Conservation (phyloP, 2,888 invertebrate species). For the Drosophila borborema region DNA sequence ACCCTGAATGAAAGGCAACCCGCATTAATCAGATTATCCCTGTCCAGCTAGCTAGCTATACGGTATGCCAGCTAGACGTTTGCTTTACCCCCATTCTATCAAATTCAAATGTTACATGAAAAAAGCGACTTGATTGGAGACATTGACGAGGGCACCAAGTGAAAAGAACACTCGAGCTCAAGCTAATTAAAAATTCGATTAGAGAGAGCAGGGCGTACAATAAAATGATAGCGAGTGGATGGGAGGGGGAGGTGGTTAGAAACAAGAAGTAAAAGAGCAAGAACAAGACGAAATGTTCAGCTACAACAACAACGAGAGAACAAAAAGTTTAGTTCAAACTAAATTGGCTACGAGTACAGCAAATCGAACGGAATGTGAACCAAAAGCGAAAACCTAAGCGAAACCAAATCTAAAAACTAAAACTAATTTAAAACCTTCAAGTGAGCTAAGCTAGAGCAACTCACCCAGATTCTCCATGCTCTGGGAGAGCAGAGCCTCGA, state of each 20-base stretch:
- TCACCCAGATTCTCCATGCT: constrained; percentile 97
- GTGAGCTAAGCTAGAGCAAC: constrained; percentile 27
- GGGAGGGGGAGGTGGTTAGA: constrained; percentile 8
- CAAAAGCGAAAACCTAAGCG: constrained; percentile 26
- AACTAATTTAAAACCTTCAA: constrained; percentile 13
- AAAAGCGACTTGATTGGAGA: constrained; percentile 51
- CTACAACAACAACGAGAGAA: constrained; percentile 65
- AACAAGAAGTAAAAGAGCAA: constrained; percentile 11
- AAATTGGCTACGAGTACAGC: constrained; percentile 35
- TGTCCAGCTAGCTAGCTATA: constrained; percentile 6
- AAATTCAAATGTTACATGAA: constrained; percentile 15
- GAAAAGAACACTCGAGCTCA: constrained; percentile 20
- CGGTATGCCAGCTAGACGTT: background rate
- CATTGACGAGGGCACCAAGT: constrained; percentile 35
- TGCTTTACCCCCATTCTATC: constrained; percentile 5
- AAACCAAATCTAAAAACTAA: constrained; percentile 31
- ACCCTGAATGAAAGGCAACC: constrained; percentile 29
- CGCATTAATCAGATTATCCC: constrained; percentile 72
- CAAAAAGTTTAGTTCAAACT: constrained; percentile 29
- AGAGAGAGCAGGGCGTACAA: constrained; percentile 32
- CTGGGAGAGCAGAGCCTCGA: constrained; percentile 95
- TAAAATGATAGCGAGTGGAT: constrained; percentile 35
- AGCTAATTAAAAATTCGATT: constrained; percentile 78
- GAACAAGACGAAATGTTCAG: constrained; percentile 31
- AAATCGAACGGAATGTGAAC: constrained; percentile 12